These are phyloP conservation scores for Agelas oroides DNA, from an alignment of 37 sponge, comb jelly and placozoan genomes.

Conservation along the genomic window DNA sequence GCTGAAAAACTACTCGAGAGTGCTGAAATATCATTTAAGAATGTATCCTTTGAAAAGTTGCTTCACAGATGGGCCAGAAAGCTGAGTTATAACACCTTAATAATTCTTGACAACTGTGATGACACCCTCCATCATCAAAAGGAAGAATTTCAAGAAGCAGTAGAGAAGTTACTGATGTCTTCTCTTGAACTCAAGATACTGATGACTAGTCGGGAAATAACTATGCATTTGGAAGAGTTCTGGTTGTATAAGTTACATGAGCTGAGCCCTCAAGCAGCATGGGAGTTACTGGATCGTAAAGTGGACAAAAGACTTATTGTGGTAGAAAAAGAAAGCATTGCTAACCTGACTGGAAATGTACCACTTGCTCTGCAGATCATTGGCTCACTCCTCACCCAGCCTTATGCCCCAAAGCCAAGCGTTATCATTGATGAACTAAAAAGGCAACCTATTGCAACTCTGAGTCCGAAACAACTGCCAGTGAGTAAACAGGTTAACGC, in stretches of 20 bases:
- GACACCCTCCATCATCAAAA: neutral
- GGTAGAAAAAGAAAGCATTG: constrained; percentile 14
- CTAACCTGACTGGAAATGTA: constrained; percentile 36
- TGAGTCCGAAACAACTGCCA: constrained; percentile 30
- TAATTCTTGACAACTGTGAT: constrained; percentile 43
- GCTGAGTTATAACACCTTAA: neutral
- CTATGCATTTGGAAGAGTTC: neutral
- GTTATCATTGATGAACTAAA: constrained; percentile 14
- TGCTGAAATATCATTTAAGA: neutral
- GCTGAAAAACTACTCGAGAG: constrained; percentile 13
- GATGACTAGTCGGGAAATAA: constrained; percentile 17
- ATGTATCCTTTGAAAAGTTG: constrained; percentile 7
- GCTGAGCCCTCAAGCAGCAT: neutral
- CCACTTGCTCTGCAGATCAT: constrained; percentile 49
- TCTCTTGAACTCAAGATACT: neutral
- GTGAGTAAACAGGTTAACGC: neutral
- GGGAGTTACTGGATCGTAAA: constrained; percentile 3
- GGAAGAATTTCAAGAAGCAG: neutral
- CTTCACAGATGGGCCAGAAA: neutral
- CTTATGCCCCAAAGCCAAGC: constrained; percentile 2
- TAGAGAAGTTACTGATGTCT: neutral
- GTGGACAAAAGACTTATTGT: neutral
- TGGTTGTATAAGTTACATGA: neutral
- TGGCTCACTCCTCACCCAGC: constrained; percentile 9
- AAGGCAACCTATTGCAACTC: neutral